Evolutionary conservation across 2,113 vertebrate genomes (phyloP).

Genomic region (Albula glossodonta): DNA sequence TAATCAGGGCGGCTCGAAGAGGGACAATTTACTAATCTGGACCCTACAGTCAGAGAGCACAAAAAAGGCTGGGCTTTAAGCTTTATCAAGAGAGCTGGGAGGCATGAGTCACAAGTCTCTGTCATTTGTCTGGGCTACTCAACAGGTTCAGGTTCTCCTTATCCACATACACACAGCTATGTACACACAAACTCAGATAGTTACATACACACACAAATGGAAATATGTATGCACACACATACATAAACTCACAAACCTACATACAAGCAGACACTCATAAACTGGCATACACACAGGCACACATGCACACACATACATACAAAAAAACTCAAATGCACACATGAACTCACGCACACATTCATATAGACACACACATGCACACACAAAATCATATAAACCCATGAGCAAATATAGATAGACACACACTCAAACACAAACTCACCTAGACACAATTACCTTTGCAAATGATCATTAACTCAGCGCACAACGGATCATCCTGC

Average conservation of each 20-base stretch:
- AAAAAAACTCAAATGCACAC: not conserved
- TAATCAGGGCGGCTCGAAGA: not conserved
- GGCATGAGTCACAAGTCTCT: not conserved
- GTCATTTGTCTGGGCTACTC: not conserved
- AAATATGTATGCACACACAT: too few species aligned
- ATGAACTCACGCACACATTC: not conserved
- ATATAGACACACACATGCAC: not conserved
- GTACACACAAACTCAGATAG: not conserved
- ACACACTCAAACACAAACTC: too few species aligned
- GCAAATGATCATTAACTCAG: not conserved
- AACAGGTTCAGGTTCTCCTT: not conserved
- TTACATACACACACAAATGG: not conserved
- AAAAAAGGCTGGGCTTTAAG: not conserved
- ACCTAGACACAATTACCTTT: not conserved
- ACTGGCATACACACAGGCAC: too few species aligned
- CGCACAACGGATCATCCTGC: too few species aligned
- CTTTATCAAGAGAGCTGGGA: not conserved
- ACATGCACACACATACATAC: too few species aligned
- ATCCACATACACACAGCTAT: not conserved
- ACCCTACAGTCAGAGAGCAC: not conserved
- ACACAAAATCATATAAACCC: not conserved
- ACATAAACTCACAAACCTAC: too few species aligned
- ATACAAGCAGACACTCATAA: too few species aligned
- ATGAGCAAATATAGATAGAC: too few species aligned
- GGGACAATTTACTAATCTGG: not conserved